Conservation (phyloP, 1,140 invertebrate genomes). For the Psilanteris sp. region DNA sequence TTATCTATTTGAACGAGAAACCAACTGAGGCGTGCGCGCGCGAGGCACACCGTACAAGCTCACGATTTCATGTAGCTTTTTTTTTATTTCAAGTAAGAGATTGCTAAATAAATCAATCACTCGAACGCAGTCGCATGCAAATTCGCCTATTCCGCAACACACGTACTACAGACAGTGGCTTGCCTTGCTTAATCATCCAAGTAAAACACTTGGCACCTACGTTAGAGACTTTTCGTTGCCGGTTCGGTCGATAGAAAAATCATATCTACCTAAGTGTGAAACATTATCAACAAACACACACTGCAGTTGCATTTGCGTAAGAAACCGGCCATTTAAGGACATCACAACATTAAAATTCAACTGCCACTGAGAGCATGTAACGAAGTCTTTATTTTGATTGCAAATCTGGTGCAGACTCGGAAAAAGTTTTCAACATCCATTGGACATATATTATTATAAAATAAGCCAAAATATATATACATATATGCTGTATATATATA, state of each 20-base stretch:
- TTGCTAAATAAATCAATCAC: slow-evolving; percentile 56
- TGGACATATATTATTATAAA: no score
- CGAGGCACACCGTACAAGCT: neutral
- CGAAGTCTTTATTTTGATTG: no score
- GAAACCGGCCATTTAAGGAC: slow-evolving; percentile 4
- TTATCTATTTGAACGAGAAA: no score
- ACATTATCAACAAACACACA: slow-evolving; percentile 5
- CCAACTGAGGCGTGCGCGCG: neutral
- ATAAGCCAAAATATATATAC: no score
- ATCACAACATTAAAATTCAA: neutral
- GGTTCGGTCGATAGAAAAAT: slow-evolving; percentile 11
- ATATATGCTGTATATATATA: no score
- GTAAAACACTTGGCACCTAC: slow-evolving; percentile 38
- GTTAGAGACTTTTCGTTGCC: slow-evolving; percentile 11
- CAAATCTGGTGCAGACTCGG: no score
- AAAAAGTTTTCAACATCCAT: no score
- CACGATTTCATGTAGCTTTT: slow-evolving; percentile 7
- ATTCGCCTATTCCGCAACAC: slow-evolving; percentile 41
- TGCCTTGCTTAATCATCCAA: slow-evolving; percentile 31
- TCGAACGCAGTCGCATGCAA: slow-evolving; percentile 41
- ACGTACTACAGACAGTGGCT: slow-evolving; percentile 18
- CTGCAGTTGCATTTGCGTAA: slow-evolving; percentile 4
- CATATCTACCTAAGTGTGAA: neutral
- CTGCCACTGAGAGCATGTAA: neutral
- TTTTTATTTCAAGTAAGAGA: slow-evolving; percentile 17